phyloP scores from a whole-genome alignment of 53 echinoderm and acorn worm species.

The Paracentrotus lividus region DNA sequence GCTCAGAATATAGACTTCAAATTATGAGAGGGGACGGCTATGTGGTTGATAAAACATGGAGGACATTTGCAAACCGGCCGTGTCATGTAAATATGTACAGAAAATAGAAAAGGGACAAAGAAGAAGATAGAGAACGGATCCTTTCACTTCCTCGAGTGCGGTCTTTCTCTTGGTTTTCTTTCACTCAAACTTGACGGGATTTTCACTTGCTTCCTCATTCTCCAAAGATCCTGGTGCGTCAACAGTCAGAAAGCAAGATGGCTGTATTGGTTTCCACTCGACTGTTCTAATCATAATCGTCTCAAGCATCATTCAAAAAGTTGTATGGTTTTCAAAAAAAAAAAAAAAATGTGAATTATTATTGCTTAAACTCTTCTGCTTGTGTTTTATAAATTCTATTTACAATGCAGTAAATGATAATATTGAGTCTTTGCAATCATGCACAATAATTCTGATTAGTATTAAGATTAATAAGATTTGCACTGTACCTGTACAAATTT shows the following conservation, averaged over 20 bases:
- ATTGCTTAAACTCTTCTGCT: background rate
- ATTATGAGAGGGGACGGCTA: conserved; percentile 3
- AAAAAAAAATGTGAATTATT: background rate
- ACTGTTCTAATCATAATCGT: background rate
- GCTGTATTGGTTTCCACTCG: background rate
- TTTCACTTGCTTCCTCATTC: conserved; percentile 24
- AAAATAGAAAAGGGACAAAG: background rate
- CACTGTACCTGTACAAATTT: background rate
- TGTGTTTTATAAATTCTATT: background rate
- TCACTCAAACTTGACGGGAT: background rate
- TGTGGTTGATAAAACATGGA: background rate
- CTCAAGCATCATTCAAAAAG: background rate
- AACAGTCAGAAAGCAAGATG: background rate
- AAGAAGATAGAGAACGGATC: background rate
- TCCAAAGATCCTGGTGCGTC: background rate
- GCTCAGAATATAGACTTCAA: conserved; percentile 56
- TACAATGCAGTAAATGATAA: background rate
- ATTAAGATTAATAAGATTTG: background rate
- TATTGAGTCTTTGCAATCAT: background rate
- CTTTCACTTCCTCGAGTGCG: background rate
- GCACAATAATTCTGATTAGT: background rate
- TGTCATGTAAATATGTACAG: conserved; percentile 39
- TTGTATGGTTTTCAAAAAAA: background rate
- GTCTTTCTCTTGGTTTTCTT: conserved; percentile 33
- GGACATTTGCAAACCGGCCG: conserved; percentile 14